Evolutionary conservation across 2,888 invertebrate species (phyloP), one percentile per base, ranked within the genome.

Genomic region (Andrena haemorrhoa): DNA sequence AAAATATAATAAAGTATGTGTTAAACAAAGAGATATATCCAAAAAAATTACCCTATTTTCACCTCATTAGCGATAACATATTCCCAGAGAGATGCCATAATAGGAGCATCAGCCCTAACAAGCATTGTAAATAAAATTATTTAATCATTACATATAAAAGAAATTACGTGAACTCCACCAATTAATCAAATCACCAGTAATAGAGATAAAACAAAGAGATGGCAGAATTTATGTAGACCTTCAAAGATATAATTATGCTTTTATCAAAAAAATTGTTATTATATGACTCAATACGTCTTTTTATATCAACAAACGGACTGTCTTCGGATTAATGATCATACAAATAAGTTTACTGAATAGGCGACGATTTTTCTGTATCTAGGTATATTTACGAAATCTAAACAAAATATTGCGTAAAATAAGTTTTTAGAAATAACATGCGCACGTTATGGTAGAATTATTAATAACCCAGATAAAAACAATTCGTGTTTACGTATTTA

Each of bases 81-180:
- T 95, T 99, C 99, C 98, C 98, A 98, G 89, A 98, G 95, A 94
- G 99, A 98, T 86, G 98, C 98, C 97, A 98, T 97, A 90, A 99
- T 97, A 87, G 99, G 99, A 91, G 99, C 99, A 95, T 99, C 99
- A 89, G 98, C 99, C 99, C 99, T 98, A 95, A 90, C 87, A 92
- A 92, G 82, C 88, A 91, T 91, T 86, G 78, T 71, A 88, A 89
- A 86, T n/a, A 82, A 77, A 84, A 68, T 82, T 73, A 60, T 63
- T 78, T 70, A 63, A 58, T 47, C 26, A 86, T 91, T 75, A 79
- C 65, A 83, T 73, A 76, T 79, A 85, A 73, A 73, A 31, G 33
- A 73, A 65, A 60, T 53, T n/a, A n/a, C 56, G 20, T 29, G 20
- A 73, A n/a, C 35, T 74, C 7, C 58, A 41, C 20, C 41, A 49